Conservation (phyloP, 2,797 vertebrate species). For the Bufotes viridis region DNA sequence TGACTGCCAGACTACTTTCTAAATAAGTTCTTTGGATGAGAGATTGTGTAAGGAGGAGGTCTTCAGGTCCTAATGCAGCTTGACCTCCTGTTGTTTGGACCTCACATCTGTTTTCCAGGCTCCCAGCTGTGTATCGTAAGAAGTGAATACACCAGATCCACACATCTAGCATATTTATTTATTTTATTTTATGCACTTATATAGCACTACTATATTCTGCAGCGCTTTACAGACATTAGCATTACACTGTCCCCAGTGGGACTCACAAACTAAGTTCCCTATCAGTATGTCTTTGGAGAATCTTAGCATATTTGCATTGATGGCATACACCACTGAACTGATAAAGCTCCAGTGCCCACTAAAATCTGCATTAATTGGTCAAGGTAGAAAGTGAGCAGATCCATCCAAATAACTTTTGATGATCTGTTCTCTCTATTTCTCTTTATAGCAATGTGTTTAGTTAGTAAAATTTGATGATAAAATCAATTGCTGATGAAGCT, state of each 20-base stretch:
- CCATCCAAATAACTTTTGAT: slow-evolving; percentile 41
- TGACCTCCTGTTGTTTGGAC: slow-evolving; percentile 77
- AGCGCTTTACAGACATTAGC: no score
- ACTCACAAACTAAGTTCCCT: no score
- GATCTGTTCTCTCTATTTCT: slow-evolving; percentile 11
- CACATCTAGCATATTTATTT: slow-evolving; percentile 80
- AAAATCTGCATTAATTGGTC: slow-evolving; percentile 63
- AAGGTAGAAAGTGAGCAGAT: slow-evolving; percentile 55
- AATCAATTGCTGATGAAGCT: slow-evolving; percentile 28
- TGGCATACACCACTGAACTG: slow-evolving; percentile 75
- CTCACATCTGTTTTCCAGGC: slow-evolving; percentile 80
- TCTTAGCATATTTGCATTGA: slow-evolving; percentile 71
- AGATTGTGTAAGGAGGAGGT: slow-evolving; percentile 64
- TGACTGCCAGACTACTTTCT: slow-evolving; percentile 23
- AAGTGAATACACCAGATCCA: slow-evolving; percentile 75
- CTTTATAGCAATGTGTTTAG: slow-evolving; percentile 3
- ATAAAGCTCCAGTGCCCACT: slow-evolving; percentile 73
- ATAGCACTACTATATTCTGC: no score
- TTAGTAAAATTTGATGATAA: slow-evolving; percentile 44
- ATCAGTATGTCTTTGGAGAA: no score
- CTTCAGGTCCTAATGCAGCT: slow-evolving; percentile 67
- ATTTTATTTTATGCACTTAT: no score
- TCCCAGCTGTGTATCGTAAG: slow-evolving; percentile 73
- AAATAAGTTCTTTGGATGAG: slow-evolving; percentile 27
- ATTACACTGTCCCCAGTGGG: no score